Base-by-base conservation (phyloP, 2,888 invertebrate genomes). In the Tortricodes alternella region DNA sequence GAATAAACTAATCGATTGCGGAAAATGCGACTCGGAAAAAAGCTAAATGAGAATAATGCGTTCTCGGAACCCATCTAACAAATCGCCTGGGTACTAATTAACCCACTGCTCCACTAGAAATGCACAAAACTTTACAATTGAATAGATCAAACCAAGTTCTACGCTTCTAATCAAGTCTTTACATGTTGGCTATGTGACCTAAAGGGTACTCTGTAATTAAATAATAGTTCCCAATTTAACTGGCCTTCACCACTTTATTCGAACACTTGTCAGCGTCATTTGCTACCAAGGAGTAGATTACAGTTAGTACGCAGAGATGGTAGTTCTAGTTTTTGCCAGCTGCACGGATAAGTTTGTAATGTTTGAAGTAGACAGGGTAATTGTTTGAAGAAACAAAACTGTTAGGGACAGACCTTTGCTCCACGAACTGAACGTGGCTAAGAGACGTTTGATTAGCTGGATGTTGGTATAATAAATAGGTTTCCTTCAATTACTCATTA, bases 321-420 rank as follows among this genome's bases (percentile, higher is more conserved):
- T 27, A 29, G 29, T 43, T 55, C 35, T 43, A 27, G 35, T 11
- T 21, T 8, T 34, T 7, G 2, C 34, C 55, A 16, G 15, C 48
- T 5, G 41, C 34, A 43, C 3, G 8, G 6, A 13, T 49, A 55
- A 41, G 15, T 35, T 49, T 43, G 55, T 39, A 11, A 2, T 46
- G 16, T 23, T 38, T 49, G 34, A 41, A 32, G 41, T 11, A 11
- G 39, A 39, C 27, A 19, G 48, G 27, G 41, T 55, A 55, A 55
- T 55, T 49, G 41, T 49, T 48, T 35, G 16, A 49, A 41, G 48
- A 49, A 55, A 55, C 55, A 43, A 43, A 55, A 55, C 55, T 49
- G 21, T 35, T 11, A 13, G 24, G 35, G n/a, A 21, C 11, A 35
- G 21, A 27, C 13, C 16, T 55, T 55, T 48, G 41, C 27, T 49